Evolutionary conservation across 2,113 vertebrate species (phyloP).

Genomic region (Mus pahari): DNA sequence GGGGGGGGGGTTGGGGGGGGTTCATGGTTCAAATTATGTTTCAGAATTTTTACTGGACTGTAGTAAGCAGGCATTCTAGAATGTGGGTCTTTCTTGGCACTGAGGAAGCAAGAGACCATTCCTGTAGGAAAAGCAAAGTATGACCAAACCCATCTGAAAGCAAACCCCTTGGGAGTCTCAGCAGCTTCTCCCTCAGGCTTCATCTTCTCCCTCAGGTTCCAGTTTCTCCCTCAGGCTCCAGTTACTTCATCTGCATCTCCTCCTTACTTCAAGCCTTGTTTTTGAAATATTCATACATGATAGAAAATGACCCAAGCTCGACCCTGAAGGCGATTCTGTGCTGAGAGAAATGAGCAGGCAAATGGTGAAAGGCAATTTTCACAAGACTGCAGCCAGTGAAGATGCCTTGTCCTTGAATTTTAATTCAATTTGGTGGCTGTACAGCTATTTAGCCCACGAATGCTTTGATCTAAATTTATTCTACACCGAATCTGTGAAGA

Average conservation of each 20-base stretch:
- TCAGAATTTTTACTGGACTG: background rate
- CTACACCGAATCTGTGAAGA: constrained; percentile 53
- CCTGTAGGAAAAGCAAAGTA: background rate
- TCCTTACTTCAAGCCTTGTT: constrained; percentile 22
- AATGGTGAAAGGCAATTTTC: background rate
- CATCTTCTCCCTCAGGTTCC: no score
- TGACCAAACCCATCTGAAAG: background rate
- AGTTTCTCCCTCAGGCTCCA: background rate
- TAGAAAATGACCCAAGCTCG: constrained; percentile 25
- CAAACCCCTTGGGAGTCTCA: background rate
- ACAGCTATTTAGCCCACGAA: constrained; percentile 55
- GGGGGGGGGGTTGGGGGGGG: no score
- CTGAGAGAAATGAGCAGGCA: constrained; percentile 53
- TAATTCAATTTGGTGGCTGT: constrained; percentile 64
- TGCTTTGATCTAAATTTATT: constrained; percentile 69
- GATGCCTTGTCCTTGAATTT: background rate
- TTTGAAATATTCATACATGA: constrained; percentile 1
- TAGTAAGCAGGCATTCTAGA: background rate
- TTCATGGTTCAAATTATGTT: background rate
- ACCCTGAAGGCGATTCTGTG: constrained; percentile 9
- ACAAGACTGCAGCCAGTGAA: constrained; percentile 22
- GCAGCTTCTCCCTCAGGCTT: background rate
- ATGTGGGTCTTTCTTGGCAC: background rate
- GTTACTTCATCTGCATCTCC: background rate
- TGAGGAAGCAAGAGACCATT: background rate